A percentile compares a stretch with the other conserved stretches of the same genome.
Conservation (phyloP, 2,113 vertebrate species). For the Tenebrosternarchus preto region DNA sequence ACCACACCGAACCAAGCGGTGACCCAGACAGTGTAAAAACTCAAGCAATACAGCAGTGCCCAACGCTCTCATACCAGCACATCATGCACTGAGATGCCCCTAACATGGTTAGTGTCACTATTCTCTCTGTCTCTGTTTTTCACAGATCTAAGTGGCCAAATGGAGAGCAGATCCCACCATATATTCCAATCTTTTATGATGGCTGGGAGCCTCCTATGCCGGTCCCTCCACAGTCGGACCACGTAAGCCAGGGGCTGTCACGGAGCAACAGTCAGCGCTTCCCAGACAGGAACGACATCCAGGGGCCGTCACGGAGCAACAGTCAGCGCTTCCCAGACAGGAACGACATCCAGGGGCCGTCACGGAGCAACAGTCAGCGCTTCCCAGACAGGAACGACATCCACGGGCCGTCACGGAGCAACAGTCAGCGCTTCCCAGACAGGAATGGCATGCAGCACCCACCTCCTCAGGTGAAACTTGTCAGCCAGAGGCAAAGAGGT, state of each 20-base stretch:
- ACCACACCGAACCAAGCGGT: too few species aligned
- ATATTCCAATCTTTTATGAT: slow-evolving; percentile 77
- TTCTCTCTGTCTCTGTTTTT: background rate
- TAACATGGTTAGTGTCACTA: background rate
- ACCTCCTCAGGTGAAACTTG: too few species aligned
- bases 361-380: slow-evolving; percentile 22
- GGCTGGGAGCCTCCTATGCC: slow-evolving; percentile 74
- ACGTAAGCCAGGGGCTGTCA: slow-evolving; percentile 31
- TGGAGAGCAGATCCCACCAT: slow-evolving; percentile 62
- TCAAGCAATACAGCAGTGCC: too few species aligned
- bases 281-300: background rate
- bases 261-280: slow-evolving; percentile 62
- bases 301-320: slow-evolving; percentile 52
- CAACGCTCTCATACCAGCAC: too few species aligned
- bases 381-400: too few species aligned
- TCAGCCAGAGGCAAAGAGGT: background rate
- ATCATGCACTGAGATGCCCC: too few species aligned
- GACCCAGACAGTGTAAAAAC: too few species aligned
- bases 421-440: too few species aligned
- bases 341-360: slow-evolving; percentile 1
- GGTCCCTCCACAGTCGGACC: background rate
- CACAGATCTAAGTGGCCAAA: slow-evolving; percentile 71
- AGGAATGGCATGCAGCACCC: too few species aligned
- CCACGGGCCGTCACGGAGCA: too few species aligned
- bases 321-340: slow-evolving; percentile 54